These are phyloP conservation scores for Hemibagrus guttatus DNA, from an alignment of 2,797 vertebrate species.

Conservation along the genomic window DNA sequence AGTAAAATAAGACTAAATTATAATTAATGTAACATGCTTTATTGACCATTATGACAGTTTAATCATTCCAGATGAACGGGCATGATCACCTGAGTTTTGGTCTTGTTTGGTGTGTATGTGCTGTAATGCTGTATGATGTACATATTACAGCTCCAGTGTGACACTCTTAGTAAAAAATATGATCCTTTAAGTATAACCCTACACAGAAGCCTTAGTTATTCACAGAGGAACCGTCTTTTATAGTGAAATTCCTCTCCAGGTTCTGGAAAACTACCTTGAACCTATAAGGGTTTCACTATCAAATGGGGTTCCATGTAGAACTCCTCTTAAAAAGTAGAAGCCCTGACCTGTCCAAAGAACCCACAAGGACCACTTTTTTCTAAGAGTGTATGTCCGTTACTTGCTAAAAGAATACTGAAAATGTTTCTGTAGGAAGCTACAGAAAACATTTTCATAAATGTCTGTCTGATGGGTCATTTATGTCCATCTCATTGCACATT, in stretches of 20 bases:
- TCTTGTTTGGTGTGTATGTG: neutral
- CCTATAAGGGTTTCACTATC: neutral
- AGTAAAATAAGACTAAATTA: neutral
- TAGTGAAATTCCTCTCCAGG: neutral
- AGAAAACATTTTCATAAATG: neutral
- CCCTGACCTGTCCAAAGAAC: neutral
- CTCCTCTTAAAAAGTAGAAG: neutral
- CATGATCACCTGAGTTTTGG: neutral
- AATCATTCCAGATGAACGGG: neutral
- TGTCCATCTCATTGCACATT: constrained; percentile 51
- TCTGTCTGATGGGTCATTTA: constrained; percentile 43
- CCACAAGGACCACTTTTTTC: neutral
- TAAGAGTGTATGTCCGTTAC: neutral
- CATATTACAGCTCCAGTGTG: neutral
- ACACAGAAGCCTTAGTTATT: neutral
- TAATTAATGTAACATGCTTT: neutral
- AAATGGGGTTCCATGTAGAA: neutral
- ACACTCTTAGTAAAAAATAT: neutral
- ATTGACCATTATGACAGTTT: neutral
- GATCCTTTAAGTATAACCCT: neutral
- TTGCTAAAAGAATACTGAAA: neutral
- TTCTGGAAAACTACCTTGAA: neutral
- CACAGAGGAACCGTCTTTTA: neutral
- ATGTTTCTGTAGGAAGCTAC: neutral
- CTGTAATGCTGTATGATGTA: constrained; percentile 1